Percentiles rank a stretch among this genome's conserved stretches.
Conservation (phyloP, 2,113 vertebrate genomes). For the Sprattus sprattus region DNA sequence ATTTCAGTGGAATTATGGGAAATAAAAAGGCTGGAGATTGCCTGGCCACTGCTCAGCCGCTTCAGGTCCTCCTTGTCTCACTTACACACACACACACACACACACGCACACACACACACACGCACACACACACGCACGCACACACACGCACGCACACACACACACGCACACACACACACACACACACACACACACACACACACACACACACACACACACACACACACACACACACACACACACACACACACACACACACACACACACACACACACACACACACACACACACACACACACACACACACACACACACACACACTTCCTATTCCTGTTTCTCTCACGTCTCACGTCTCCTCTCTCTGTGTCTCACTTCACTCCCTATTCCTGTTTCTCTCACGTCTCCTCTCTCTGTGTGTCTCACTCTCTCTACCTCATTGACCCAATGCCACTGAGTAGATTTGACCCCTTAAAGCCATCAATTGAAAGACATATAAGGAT, state of each 20-base stretch:
- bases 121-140: neutral
- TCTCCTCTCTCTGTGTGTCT: neutral
- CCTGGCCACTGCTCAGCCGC: constrained; percentile 23
- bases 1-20: neutral
- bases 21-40: constrained; percentile 9
- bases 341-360: neutral
- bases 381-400: neutral
- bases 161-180: neutral
- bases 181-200: neutral
- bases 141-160: neutral
- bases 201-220: neutral
- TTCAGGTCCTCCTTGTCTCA: neutral
- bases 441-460: neutral
- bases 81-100: neutral
- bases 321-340: neutral
- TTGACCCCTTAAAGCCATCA: neutral
- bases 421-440: neutral
- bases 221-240: neutral
- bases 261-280: neutral
- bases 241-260: neutral
- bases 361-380: neutral
- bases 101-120: neutral
- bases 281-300: neutral
- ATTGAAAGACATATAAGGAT: neutral
- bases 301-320: constrained; percentile 20